Base-by-base conservation (phyloP, 2,797 vertebrate genomes). In the Darevskia nairensis region DNA sequence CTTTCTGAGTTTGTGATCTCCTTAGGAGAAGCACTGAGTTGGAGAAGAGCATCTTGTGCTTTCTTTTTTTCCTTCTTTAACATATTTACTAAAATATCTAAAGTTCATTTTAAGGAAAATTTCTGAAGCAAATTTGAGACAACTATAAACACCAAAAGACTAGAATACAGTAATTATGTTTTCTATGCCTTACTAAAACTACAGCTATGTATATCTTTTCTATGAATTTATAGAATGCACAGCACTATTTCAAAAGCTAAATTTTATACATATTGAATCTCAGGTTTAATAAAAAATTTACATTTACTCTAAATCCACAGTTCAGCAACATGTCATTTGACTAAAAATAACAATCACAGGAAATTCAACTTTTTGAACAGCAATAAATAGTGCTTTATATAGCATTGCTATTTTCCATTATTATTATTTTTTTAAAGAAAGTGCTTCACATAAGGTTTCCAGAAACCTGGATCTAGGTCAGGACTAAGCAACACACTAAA, bases 41-140 rank as follows among this genome's bases (percentile, higher is more conserved):
- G 96, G n/a, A 93, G 92, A 32, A 95, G 86, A 80, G 93, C 93
- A 88, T 98, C 97, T 86, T 95, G 97, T 9, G 94, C 89, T 93
- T 95, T 97, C 93, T 95, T 98, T 95, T 98, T 99, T 94, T 98
- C 98, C 85, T 97, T 98, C 96, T 98, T 99, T 90, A 99, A 92
- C 97, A 98, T 98, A 93, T 95, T 97, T 74, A 99, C 96, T 5
- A 99, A 93, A 92, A 99, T 97, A 96, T 98, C 98, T 99, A 94
- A 82, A 82, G 86, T 44, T 81, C 6, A 86, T 64, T n/a, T 94
- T 96, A 98, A 98, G 97, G 96, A 96, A 93, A 91, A 59, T 3
- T 46, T 32, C 19, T 87, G 27, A 2, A 1, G 86, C 1, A 0
- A 25, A 0, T 44, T 85, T 85, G 71, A 35, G 55, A 84, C 23